Evolutionary conservation across 1,140 invertebrate species (phyloP).

Genomic region (Drosophila watanabei): DNA sequence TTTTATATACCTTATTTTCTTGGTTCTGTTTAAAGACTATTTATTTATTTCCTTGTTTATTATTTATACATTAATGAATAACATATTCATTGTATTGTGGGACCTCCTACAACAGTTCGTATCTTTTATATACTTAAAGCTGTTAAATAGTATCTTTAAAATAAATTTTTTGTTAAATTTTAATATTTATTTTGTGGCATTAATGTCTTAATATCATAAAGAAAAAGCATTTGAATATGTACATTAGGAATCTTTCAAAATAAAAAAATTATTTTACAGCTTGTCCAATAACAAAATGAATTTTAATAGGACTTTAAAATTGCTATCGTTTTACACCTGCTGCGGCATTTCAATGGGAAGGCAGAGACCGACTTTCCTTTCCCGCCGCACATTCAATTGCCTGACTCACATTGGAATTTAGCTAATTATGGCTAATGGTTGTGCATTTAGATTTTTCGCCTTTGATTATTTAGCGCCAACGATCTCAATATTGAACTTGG

Average conservation of each 20-base stretch:
- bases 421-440: constrained; percentile 36
- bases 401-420: constrained; percentile 36
- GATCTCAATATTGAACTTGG: constrained; percentile 41
- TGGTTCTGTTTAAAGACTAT: too few relatives aligned
- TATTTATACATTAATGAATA: not conserved
- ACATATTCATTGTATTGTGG: too few relatives aligned
- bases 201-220: not conserved
- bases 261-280: not conserved
- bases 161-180: not conserved
- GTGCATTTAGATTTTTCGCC: constrained; percentile 26
- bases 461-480: constrained; percentile 55
- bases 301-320: not conserved
- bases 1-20: too few relatives aligned
- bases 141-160: not conserved
- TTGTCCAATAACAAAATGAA: not conserved
- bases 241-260: not conserved
- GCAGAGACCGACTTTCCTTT: not conserved
- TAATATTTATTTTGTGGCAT: not conserved
- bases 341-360: not conserved
- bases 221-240: not conserved
- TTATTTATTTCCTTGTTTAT: not conserved
- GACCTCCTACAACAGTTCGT: not conserved
- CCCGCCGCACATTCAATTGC: constrained; percentile 9
- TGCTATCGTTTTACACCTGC: not conserved
- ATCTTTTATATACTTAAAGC: too few relatives aligned